These are phyloP conservation scores for Psix sp. DNA, from an alignment of 1,140 invertebrate species.

Conservation along the genomic window DNA sequence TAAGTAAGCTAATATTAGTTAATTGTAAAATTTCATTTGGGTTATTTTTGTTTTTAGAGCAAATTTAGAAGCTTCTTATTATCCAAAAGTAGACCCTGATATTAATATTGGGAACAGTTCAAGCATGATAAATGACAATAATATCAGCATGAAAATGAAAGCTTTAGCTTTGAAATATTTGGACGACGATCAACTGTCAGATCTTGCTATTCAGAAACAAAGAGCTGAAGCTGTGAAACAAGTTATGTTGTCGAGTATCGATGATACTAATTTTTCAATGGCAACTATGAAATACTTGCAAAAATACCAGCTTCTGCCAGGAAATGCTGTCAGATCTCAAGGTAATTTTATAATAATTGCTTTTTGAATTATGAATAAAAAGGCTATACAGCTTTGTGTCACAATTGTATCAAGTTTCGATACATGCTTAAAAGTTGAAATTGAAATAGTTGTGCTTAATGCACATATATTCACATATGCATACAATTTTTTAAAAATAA, in stretches of 20 bases:
- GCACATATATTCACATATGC: too few species aligned
- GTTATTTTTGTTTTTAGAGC: constrained; percentile 67
- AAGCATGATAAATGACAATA: constrained; percentile 70
- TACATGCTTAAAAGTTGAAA: too few species aligned
- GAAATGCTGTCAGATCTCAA: constrained; percentile 59
- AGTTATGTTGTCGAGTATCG: constrained; percentile 65
- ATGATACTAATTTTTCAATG: constrained; percentile 79
- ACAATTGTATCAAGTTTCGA: too few species aligned
- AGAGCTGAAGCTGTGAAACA: constrained; percentile 61
- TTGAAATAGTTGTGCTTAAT: too few species aligned
- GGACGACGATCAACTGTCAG: constrained; percentile 76
- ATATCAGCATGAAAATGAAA: constrained; percentile 81
- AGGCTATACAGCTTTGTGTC: too few species aligned
- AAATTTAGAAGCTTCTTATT: constrained; percentile 74
- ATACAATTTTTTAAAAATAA: too few species aligned
- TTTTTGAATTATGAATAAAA: too few species aligned
- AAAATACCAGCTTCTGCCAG: constrained; percentile 80
- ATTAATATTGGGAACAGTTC: constrained; percentile 62
- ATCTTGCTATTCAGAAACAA: constrained; percentile 69
- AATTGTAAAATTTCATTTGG: background rate
- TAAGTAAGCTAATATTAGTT: background rate
- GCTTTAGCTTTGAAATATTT: constrained; percentile 82
- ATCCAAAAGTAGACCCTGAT: constrained; percentile 65
- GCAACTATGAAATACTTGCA: constrained; percentile 82
- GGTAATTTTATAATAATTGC: constrained; percentile 58